Conservation (phyloP, 2,888 invertebrate genomes). For the Drosophila ustulata region DNA sequence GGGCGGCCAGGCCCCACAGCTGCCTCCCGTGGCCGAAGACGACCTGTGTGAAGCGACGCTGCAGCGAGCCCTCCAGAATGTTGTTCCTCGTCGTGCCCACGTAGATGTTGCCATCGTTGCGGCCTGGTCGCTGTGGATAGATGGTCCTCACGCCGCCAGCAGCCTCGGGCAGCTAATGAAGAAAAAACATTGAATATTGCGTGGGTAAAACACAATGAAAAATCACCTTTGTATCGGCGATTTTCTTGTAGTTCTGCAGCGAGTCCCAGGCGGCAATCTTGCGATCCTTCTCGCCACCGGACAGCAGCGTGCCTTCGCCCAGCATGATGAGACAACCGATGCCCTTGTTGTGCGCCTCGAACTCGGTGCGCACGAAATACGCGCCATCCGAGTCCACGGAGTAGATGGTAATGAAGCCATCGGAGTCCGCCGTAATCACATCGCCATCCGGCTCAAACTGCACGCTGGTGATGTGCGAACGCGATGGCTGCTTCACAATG, state of each 20-base stretch:
- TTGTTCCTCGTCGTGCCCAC: slow-evolving; percentile 96
- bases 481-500: slow-evolving; percentile 94
- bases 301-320: slow-evolving; percentile 95
- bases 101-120: slow-evolving; percentile 95
- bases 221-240: slow-evolving; percentile 93
- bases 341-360: slow-evolving; percentile 94
- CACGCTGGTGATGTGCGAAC: slow-evolving; percentile 93
- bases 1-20: slow-evolving; percentile 94
- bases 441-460: slow-evolving; percentile 97
- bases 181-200: not conserved
- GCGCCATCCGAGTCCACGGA: slow-evolving; percentile 95
- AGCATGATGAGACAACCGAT: slow-evolving; percentile 95
- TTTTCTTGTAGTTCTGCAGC: slow-evolving; percentile 94
- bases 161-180: slow-evolving; percentile 91
- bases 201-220: not conserved
- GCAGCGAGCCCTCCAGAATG: slow-evolving; percentile 95
- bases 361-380: slow-evolving; percentile 95
- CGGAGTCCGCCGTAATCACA: slow-evolving; percentile 96
- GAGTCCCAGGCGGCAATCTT: slow-evolving; percentile 97
- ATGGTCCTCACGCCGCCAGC: slow-evolving; percentile 96
- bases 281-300: slow-evolving; percentile 95
- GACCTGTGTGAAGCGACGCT: slow-evolving; percentile 94
- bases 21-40: slow-evolving; percentile 95
- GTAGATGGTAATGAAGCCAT: slow-evolving; percentile 96
- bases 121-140: slow-evolving; percentile 94